These are phyloP conservation scores for Drosophila mimica DNA, from an alignment of 2,888 invertebrate species.

Conservation along the genomic window DNA sequence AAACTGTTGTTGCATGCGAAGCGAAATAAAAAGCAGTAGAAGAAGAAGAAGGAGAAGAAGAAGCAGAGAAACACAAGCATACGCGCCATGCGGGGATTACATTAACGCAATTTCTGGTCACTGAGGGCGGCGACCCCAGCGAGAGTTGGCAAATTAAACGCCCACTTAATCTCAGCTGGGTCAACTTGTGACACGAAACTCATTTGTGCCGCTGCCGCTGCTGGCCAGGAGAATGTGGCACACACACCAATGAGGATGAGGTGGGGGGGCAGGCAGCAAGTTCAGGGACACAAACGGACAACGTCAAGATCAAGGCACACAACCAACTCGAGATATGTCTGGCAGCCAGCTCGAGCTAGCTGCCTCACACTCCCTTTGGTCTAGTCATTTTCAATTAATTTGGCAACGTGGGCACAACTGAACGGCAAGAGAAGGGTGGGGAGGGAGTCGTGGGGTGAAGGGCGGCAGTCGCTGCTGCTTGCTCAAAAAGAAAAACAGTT, in stretches of 20 bases:
- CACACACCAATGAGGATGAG: background rate
- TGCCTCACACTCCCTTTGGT: slow-evolving; percentile 37
- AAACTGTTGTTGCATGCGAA: slow-evolving; percentile 30
- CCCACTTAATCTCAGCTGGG: slow-evolving; percentile 78
- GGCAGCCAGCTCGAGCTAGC: background rate
- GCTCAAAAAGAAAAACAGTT: slow-evolving; percentile 65
- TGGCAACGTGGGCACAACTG: slow-evolving; percentile 59
- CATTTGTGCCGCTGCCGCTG: slow-evolving; percentile 56
- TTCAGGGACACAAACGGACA: slow-evolving; percentile 66
- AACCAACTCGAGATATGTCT: slow-evolving; percentile 41
- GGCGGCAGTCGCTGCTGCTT: background rate
- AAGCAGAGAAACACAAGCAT: slow-evolving; percentile 48
- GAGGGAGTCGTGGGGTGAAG: slow-evolving; percentile 1
- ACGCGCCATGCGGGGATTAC: slow-evolving; percentile 74
- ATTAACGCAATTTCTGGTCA: slow-evolving; percentile 72
- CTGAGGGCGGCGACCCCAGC: slow-evolving; percentile 52
- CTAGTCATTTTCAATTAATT: slow-evolving; percentile 80
- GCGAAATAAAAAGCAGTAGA: slow-evolving; percentile 1
- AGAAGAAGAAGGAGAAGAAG: slow-evolving; percentile 3
- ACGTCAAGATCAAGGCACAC: slow-evolving; percentile 75
- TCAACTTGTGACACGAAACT: slow-evolving; percentile 80
- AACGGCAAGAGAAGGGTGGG: background rate
- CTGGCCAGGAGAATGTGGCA: slow-evolving; percentile 22
- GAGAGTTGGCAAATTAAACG: slow-evolving; percentile 78
- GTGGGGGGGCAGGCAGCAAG: slow-evolving; percentile 43